Base-by-base conservation (phyloP, 2,797 vertebrate genomes). In the Borostomias antarcticus region DNA sequence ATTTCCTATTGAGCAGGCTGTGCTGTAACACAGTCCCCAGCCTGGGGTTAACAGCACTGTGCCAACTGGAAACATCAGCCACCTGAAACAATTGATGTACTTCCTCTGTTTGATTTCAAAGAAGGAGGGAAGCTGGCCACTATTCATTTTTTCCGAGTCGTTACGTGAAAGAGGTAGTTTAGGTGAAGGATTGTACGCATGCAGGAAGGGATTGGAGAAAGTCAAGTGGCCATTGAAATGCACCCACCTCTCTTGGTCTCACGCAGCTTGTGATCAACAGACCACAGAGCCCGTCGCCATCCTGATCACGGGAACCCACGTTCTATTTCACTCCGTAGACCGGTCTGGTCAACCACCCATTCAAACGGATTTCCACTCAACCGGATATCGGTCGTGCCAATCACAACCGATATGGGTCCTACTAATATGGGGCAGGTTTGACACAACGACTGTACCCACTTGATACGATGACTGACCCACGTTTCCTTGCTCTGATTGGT, bases 81-180 rank as follows among this genome's bases (percentile, higher is more conserved):
- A 77, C 68, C 68, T 73, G 65, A 77, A 75, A 81, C 75, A 75
- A 81, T 81, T 53, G 21, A 5, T 52, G 26, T n/a, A 70, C 71
- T 81, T 81, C 77, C 77, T 83, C 64, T 58, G 57, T 83, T 83
- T 83, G 63, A 79, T 21, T 50, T 26, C 5, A 29, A 26, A 54
- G 51, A 68, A 64, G 62, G 56, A 30, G 48, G 28, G 45, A 30
- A 25, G 56, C 59, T 54, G 60, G 25, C 9, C 59, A 60, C 28
- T 30, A 66, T 56, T 68, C 67, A n/a, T 64, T 40, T 57, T 74
- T 70, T 62, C 56, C 35, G 58, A 1, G 1, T 68, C 52, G 23
- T 29, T 19, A 0, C 17, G 23, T 58, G 21, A 43, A 33, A 25
- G 63, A 48, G 40, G 8, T 17, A 37, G 47, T 65, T 28, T 17